Conservation (phyloP, 1,140 invertebrate species). For the Adoxophyes honmai region DNA sequence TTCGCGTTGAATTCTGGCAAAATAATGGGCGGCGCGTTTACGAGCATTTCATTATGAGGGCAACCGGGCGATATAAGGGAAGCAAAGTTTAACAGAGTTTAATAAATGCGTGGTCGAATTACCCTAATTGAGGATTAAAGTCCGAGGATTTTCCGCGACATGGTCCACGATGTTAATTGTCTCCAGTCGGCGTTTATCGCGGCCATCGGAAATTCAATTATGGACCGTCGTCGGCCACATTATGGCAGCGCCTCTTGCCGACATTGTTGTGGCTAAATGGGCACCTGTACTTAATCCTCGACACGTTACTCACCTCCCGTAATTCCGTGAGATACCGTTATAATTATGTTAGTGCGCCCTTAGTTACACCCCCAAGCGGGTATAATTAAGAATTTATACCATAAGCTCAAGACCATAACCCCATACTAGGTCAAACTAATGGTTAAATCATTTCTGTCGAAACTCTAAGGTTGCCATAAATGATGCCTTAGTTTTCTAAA, state of each 20-base stretch:
- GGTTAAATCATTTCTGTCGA: too few species aligned
- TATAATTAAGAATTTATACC: too few species aligned
- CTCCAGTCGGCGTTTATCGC: conserved; percentile 40
- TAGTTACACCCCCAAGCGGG: too few species aligned
- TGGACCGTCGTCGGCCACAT: conserved; percentile 28
- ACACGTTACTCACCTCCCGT: background rate
- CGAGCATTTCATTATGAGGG: conserved; percentile 4
- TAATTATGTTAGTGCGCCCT: background rate
- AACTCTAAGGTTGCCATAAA: too few species aligned
- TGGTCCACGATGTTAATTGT: conserved; percentile 33
- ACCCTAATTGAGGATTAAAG: conserved; percentile 41
- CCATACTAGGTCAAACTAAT: background rate
- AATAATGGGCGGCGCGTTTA: background rate
- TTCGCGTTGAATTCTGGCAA: background rate
- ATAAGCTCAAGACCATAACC: background rate
- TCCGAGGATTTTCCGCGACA: conserved; percentile 35
- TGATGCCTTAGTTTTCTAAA: too few species aligned
- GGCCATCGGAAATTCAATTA: conserved; percentile 50
- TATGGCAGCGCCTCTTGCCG: background rate
- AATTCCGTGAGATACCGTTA: background rate
- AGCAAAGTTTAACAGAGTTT: conserved; percentile 26
- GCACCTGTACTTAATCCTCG: conserved; percentile 3
- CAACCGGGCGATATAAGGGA: conserved; percentile 20
- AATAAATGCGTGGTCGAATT: conserved; percentile 41
- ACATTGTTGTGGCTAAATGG: conserved; percentile 8